Percentiles rank a stretch among this genome's conserved stretches.
Evolutionary conservation across 2,888 invertebrate genomes (phyloP).

Genomic region (Ophonus ardosiacus): DNA sequence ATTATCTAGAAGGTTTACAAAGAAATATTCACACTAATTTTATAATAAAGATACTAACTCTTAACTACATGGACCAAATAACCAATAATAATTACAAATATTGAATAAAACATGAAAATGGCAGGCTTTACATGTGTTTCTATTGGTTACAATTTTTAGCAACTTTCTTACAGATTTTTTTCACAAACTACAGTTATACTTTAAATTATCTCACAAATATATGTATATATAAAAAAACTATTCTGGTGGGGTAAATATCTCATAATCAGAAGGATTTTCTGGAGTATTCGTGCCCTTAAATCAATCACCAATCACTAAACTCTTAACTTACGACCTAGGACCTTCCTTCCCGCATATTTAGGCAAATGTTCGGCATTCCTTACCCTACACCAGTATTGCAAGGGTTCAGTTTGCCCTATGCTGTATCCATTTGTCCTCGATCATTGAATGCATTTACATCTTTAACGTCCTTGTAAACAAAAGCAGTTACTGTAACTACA

Average conservation of each 20-base stretch:
- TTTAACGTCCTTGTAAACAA: neutral
- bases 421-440: neutral
- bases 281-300: neutral
- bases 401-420: neutral
- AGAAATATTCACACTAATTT: too few relatives aligned
- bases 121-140: too few relatives aligned
- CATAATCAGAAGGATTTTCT: neutral
- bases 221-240: neutral
- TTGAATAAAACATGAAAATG: too few relatives aligned
- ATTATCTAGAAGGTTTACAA: too few relatives aligned
- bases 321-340: neutral
- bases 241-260: neutral
- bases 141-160: too few relatives aligned
- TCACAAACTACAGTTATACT: too few relatives aligned
- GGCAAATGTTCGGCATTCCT: conserved; percentile 6
- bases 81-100: too few relatives aligned
- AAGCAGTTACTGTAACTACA: neutral
- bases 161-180: too few relatives aligned
- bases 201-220: neutral
- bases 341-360: conserved; percentile 5
- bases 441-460: conserved; percentile 5
- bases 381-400: neutral
- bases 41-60: too few relatives aligned
- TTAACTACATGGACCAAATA: too few relatives aligned
- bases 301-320: conserved; percentile 24